phyloP scores from a whole-genome alignment of 2,888 invertebrate genomes.

The Stenotaenia linearis region DNA sequence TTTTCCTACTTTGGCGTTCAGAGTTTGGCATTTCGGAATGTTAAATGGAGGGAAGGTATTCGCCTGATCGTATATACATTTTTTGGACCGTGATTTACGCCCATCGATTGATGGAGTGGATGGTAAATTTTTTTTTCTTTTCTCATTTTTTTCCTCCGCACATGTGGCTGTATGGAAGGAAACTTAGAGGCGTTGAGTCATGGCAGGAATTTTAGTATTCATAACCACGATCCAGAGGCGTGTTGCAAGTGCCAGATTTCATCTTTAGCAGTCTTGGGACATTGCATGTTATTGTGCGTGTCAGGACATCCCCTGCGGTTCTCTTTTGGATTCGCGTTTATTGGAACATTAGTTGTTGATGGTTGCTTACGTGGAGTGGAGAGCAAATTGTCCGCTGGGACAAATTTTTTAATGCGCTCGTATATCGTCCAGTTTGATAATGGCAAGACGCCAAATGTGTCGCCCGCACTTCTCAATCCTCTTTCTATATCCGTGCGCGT shows the following conservation, averaged over 20 bases:
- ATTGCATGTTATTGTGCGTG: constrained; percentile 20
- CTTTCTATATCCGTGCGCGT: constrained; percentile 8
- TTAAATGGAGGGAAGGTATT: background rate
- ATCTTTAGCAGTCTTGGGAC: background rate
- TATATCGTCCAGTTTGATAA: constrained; percentile 1
- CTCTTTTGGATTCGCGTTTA: background rate
- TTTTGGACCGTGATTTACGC: constrained; percentile 15
- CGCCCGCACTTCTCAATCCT: constrained; percentile 11
- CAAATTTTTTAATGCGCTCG: constrained; percentile 18
- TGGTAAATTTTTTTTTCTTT: constrained; percentile 1
- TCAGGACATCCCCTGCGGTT: background rate
- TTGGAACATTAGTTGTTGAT: constrained; percentile 9
- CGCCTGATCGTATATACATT: constrained; percentile 12
- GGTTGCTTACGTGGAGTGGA: background rate
- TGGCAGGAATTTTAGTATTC: background rate
- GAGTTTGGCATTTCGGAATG: constrained; percentile 2
- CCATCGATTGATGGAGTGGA: constrained; percentile 2
- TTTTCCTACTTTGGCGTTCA: background rate
- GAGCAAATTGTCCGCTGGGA: background rate
- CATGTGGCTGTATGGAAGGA: background rate
- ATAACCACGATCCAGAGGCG: background rate
- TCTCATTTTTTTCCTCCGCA: background rate
- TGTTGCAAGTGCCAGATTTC: background rate
- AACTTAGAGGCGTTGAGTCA: background rate
- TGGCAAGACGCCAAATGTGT: background rate